Base-by-base conservation (phyloP, 92 coral and sea anemone genomes). In the Scolanthus callimorphus region DNA sequence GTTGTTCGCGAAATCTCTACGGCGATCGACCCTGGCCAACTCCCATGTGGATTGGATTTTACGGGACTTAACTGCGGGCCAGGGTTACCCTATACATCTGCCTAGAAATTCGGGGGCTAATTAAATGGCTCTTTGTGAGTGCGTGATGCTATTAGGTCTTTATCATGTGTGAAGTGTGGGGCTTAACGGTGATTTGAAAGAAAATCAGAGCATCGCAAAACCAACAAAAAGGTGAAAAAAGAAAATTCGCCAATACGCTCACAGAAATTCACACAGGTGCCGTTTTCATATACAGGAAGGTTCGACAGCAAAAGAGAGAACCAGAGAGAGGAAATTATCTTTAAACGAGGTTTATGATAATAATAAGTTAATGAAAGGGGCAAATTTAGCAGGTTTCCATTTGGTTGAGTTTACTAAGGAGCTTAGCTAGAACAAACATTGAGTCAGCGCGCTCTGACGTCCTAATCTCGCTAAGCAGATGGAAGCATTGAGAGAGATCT, bases 61-160 rank as follows among this genome's bases (percentile, higher is more conserved):
- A n/a, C n/a, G n/a, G n/a, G n/a, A n/a, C n/a, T n/a, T n/a, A n/a
- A n/a, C n/a, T n/a, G n/a, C n/a, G n/a, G n/a, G n/a, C n/a, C n/a
- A n/a, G n/a, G n/a, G n/a, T n/a, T n/a, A n/a, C n/a, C n/a, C n/a
- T n/a, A n/a, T n/a, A n/a, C n/a, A n/a, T n/a, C n/a, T n/a, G n/a
- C n/a, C n/a, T n/a, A n/a, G n/a, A n/a, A n/a, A n/a, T n/a, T n/a
- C n/a, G n/a, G n/a, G n/a, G 41, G 8, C 64, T 68, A 68, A 68
- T 68, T 68, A 68, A 68, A 68, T 45, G 59, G 55, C 27, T 50
- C 56, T 41, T 56, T 68, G 75, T 68, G 55, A 55, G 51, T n/a
- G 20, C 25, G 28, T 56, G 53, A 23, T 57, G 43, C 57, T 55
- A 68, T 68, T 68, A 68, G 27, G 39, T 44, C 57, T 68, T 68